phyloP scores from a whole-genome alignment of 2,797 vertebrate species.

The Arrhamphus sclerolepis region DNA sequence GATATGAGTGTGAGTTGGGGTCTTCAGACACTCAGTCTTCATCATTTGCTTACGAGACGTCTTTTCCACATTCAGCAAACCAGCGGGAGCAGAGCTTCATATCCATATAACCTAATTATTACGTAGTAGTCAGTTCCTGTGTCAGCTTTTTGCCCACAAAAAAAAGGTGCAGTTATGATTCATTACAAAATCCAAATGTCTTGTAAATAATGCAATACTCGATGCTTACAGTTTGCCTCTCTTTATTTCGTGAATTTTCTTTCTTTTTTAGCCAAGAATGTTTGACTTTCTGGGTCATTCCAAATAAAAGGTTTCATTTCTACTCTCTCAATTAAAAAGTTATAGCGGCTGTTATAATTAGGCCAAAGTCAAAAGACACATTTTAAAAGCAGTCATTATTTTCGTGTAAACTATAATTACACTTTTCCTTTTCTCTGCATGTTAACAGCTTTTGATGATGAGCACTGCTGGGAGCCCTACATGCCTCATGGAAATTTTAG shows the following conservation, averaged over 20 bases:
- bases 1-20: constrained; percentile 86
- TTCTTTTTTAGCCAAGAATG: constrained; percentile 12
- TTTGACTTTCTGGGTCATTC: too few relatives aligned
- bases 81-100: not conserved
- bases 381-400: not conserved
- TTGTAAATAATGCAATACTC: not conserved
- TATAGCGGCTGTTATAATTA: too few relatives aligned
- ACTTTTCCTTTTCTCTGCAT: constrained; percentile 1
- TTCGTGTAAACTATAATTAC: not conserved
- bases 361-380: too few relatives aligned
- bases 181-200: constrained; percentile 3
- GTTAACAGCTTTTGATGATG: constrained; percentile 87
- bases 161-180: constrained; percentile 2
- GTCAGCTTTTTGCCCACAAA: constrained; percentile 13
- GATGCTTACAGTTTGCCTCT: constrained; percentile 3
- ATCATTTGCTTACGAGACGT: constrained; percentile 3
- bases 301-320: not conserved
- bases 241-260: too few relatives aligned
- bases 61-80: constrained; percentile 30
- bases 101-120: constrained; percentile 4
- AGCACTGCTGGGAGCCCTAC: constrained; percentile 93
- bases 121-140: not conserved
- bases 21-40: not conserved
- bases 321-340: not conserved
- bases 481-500: constrained; percentile 93